A percentile compares a stretch with the other conserved stretches of the same genome.
Evolutionary conservation across 2,797 vertebrate genomes (phyloP).

Genomic region (Oryzias dopingdopingensis): DNA sequence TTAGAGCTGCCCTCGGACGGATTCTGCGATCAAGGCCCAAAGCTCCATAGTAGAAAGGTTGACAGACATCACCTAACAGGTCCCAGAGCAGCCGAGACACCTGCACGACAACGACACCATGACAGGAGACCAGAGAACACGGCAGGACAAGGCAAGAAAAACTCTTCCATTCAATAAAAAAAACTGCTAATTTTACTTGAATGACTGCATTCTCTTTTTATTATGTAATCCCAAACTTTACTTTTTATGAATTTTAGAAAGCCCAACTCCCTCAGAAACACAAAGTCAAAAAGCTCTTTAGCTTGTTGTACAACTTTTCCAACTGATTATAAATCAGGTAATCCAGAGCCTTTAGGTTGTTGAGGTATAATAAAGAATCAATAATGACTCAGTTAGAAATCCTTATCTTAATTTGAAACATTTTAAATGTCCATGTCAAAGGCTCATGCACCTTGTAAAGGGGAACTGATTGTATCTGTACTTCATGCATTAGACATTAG

Average conservation of each 20-base stretch:
- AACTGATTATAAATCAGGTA: constrained; percentile 76
- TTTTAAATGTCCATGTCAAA: no score
- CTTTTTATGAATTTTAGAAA: no score
- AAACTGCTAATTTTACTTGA: no score
- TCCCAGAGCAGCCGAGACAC: constrained; percentile 55
- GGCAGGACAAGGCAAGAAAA: background rate
- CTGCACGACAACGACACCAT: constrained; percentile 15
- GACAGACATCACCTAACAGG: constrained; percentile 54
- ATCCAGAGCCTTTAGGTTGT: constrained; percentile 75
- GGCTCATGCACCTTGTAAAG: no score
- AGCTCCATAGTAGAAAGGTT: constrained; percentile 66
- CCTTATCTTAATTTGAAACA: no score
- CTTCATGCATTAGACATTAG: no score
- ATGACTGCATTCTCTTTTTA: background rate
- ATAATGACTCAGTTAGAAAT: no score
- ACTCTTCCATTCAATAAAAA: no score
- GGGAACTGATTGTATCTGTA: no score
- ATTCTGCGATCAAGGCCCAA: constrained; percentile 42
- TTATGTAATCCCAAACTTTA: background rate
- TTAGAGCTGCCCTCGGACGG: constrained; percentile 50
- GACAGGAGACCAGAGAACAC: background rate
- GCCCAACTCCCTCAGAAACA: no score
- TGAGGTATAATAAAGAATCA: no score
- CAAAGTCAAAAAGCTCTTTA: constrained; percentile 9
- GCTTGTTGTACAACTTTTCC: constrained; percentile 68